Base-by-base conservation (phyloP, 1,140 invertebrate species). In the Teleopsis dalmanni region DNA sequence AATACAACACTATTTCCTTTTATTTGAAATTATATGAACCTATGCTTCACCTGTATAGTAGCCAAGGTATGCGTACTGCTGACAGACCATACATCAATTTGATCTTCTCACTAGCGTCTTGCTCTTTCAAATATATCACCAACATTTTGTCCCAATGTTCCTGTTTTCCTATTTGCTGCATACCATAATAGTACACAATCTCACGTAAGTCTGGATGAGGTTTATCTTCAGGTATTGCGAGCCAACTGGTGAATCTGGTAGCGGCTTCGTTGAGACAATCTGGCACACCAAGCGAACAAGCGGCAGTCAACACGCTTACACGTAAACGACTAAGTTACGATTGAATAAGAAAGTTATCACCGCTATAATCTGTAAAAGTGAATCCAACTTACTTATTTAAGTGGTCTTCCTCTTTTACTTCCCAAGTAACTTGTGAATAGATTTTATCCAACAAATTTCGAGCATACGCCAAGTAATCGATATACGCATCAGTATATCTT, bases 111-210 rank as follows among this genome's bases (percentile, higher is more conserved):
- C 81, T 80, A 0, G 87, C 81, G 65, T 92, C 84, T 10, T 73
- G 73, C 64, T 93, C 91, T 0, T 70, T 67, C 16, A 78, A 50
- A 63, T 87, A 95, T 36, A 80, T 73, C 1, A 82, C 37, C 76
- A 87, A 90, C 52, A 95, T 58, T 37, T 71, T 61, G n/a, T 87
- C 72, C 91, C 92, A 95, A 29, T 80, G 77, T 2, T 65, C 56
- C 36, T 80, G 72, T 16, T 73, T 74, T 16, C 46, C 57, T 6
- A 49, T 42, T 52, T 61, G 50, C 47, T 62, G 58, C 71, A 73
- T 76, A 79, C 83, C 84, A 55, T 81, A 81, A 59, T 78, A 78
- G 67, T 85, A 88, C 13, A 87, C 70, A 2, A 81, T 65, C 23
- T 72, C 69, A 22, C 85, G 76, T 14, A 91, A 72, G 65, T 91